Conservation (phyloP, 1,140 invertebrate genomes). For the Latrodectus geometricus region DNA sequence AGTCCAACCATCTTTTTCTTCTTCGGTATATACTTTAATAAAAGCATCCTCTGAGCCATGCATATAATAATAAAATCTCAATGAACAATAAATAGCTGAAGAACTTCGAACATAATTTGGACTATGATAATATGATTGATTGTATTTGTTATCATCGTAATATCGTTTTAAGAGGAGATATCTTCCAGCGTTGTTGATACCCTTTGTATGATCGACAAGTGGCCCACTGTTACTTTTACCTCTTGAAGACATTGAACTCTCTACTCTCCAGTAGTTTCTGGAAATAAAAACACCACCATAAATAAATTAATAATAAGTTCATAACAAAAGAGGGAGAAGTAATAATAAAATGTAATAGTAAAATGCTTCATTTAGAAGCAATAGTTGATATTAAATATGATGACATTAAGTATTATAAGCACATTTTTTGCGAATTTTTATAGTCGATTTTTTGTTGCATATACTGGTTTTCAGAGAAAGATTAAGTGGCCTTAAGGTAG, state of each 20-base stretch:
- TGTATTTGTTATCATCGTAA: conserved; percentile 10
- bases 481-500: no score
- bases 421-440: no score
- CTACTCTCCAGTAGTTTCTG: conserved; percentile 35
- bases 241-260: conserved; percentile 14
- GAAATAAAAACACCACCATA: not conserved
- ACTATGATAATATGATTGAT: conserved; percentile 40
- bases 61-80: conserved; percentile 62
- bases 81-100: conserved; percentile 15
- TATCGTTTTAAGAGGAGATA: conserved; percentile 23
- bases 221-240: conserved; percentile 33
- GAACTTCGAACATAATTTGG: conserved; percentile 28
- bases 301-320: no score
- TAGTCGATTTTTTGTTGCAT: no score
- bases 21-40: conserved; percentile 52
- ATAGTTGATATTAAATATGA: no score
- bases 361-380: no score
- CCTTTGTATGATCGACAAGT: conserved; percentile 56
- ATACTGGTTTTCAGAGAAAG: no score
- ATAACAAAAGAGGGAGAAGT: no score
- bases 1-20: conserved; percentile 49
- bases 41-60: conserved; percentile 14
- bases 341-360: no score
- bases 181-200: conserved; percentile 27
- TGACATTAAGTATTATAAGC: no score